Evolutionary conservation across 2,888 invertebrate species (phyloP), one percentile per base, ranked within the genome.

Genomic region (Epicampocera succincta): DNA sequence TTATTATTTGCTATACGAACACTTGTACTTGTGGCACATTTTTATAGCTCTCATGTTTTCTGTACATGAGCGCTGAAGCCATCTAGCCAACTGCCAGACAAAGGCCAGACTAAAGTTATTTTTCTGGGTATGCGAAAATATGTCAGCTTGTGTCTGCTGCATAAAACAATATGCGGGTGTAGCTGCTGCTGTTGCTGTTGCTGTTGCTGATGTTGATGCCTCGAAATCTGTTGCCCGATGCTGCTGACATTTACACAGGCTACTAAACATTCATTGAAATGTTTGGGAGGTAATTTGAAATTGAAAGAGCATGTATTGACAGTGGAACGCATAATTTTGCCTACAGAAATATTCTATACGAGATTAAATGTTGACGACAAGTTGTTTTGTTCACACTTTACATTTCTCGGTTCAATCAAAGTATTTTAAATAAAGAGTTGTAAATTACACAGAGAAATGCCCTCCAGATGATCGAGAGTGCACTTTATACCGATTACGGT

Each of bases 171-270:
- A 82, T 82, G 74, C 78, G 82, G 82, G 82, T 71, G 78, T 44
- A 54, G 54, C 63, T 71, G 63, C 17, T 68, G 68, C 60, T 44
- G 40, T 52, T 44, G 40, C 60, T 76, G 46, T 38, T 66, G 69
- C 54, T 82, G 82, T 74, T 82, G 82, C 25, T 25, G 3, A 25
- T 25, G 25, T 5, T 25, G 25, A n/a, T n/a, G n/a, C n/a, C n/a
- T 25, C 5, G 2, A 25, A 25, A 3, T 5, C 25, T 25, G 25
- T 5, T 25, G 5, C 2, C 29, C 33, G 33, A 52, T 66, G 71
- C 54, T 82, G 82, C 78, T 82, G 82, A 78, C 82, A 75, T 77
- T 81, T 77, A 77, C 78, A 71, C 74, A 71, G 82, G 74, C 82
- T 75, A 78, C 74, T 74, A 60, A 77, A 66, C 48, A 68, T 54